Base-by-base conservation (phyloP, 2,797 vertebrate species). In the Oreonectes daqikongensis region DNA sequence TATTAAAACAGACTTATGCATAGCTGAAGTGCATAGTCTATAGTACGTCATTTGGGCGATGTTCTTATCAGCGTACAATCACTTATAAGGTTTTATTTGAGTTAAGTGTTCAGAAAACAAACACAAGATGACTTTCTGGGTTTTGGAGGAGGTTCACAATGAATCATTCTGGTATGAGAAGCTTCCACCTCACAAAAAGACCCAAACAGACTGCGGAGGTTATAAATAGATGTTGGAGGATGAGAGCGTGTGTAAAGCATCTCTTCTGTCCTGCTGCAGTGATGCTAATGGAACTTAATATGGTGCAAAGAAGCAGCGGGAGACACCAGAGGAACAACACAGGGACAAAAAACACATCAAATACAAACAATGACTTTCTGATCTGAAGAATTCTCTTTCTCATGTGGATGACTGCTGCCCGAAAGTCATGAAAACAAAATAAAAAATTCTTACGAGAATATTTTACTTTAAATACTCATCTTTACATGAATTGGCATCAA, bases 221-320 rank as follows among this genome's bases (percentile, higher is more conserved):
- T 72, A 72, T 72, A 72, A 72, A 72, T 72, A 72, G 70, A 72
- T 0, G 57, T 26, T 18, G 15, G 59, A 72, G 72, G 72, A 73
- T 53, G 59, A 63, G 60, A 40, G 60, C 17, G 72, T 12, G 60
- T 38, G 59, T 52, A 35, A 40, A 73, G 72, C 59, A 53, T 60
- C 72, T 73, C 72, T 26, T 73, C 72, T 73, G 46, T 65, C 72
- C 60, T 40, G 46, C 72, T 65, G 72, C 60, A 40, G 46, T 64
- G 60, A 73, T 64, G 72, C 67, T 72, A 79, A 82, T 76, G 26
- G 63, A 69, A 72, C 35, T 12, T 72, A 72, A 72, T 72, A 72
- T 35, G 68, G 46, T 44, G 52, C 46, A 72, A 52, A 76, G 68
- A 53, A 63, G 32, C 70, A 70, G 42, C 55, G 32, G 64, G 69